Base-by-base conservation (phyloP, 2,888 invertebrate genomes). In the Drosophila peninsularis region DNA sequence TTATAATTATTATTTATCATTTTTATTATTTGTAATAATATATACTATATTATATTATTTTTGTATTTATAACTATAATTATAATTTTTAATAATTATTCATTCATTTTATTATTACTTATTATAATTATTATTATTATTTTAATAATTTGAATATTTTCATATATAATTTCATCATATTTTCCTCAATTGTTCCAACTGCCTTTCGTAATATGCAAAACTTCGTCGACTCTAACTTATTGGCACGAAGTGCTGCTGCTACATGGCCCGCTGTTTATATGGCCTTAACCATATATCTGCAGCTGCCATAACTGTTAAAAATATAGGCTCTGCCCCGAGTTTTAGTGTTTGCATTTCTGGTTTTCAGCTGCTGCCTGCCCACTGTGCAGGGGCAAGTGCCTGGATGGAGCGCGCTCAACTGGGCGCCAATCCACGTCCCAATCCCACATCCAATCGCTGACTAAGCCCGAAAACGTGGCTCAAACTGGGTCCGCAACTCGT, bases 401-500 rank as follows among this genome's bases (percentile, higher is more conserved):
- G 27, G 47, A 11, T 30, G 11, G 45, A 36, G 50, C 52, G 17
- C 3, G 36, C 50, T 50, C 34, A 19, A 36, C 34, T 50, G 50
- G 34, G 36, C 50, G 32, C 32, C 53, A 47, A 14, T 66, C 45
- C 52, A 62, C 42, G 39, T 45, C 53, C 39, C 45, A 53, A n/a
- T 39, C 34, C 45, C 30, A 50, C 11, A 39, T 32, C 36, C 53
- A 32, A 24, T 60, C 61, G 61, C 57, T 62, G 75, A 78, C 63
- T 55, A 61, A 79, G 78, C 61, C 41, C 37, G 42, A 50, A 62
- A 49, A 56, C 39, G 24, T 50, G 65, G 19, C 41, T 32, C 24
- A 13, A 55, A 47, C 53, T 55, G 37, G 50, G 62, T 65, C 60
- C 62, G 62, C 47, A 53, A 32, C 56, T 21, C 44, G 78, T 77